A percentile compares a stretch with the other conserved stretches of the same genome.
These are phyloP conservation scores for Onychostoma macrolepis DNA, from an alignment of 2,113 vertebrate species.

Conservation along the genomic window DNA sequence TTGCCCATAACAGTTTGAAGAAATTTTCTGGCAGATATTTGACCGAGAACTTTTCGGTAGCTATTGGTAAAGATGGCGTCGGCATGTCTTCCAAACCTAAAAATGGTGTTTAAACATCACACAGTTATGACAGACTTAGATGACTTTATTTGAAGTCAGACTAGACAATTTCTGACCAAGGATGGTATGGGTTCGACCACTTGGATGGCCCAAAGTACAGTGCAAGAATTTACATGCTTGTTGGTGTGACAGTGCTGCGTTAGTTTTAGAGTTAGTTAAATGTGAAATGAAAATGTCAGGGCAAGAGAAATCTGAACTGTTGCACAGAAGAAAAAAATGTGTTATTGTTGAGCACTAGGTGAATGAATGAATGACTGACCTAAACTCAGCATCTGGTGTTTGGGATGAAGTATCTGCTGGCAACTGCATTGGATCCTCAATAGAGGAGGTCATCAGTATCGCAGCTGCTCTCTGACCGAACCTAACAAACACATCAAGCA, in stretches of 20 bases:
- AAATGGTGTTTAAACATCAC: constrained; percentile 14
- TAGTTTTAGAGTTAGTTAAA: too few species aligned
- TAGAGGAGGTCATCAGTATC: constrained; percentile 73
- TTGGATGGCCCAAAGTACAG: background rate
- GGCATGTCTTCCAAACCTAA: constrained; percentile 85
- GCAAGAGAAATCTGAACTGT: background rate
- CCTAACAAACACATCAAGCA: constrained; percentile 60
- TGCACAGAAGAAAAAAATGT: background rate
- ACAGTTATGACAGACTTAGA: background rate
- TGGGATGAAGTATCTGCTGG: constrained; percentile 45
- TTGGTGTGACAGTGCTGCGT: background rate
- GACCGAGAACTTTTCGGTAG: constrained; percentile 90
- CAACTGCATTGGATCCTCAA: constrained; percentile 66
- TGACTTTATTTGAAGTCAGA: background rate
- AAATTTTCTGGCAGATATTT: constrained; percentile 89
- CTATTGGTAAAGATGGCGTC: constrained; percentile 94
- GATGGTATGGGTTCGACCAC: background rate
- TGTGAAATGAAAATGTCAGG: background rate
- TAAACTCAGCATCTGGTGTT: constrained; percentile 64
- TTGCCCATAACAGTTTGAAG: constrained; percentile 91
- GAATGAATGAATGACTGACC: constrained; percentile 63
- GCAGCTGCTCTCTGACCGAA: constrained; percentile 75
- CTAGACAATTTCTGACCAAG: background rate
- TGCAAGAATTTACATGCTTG: background rate
- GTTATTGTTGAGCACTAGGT: background rate